Base-by-base conservation (phyloP, 2,113 vertebrate genomes). In the Embiotoca jacksoni region DNA sequence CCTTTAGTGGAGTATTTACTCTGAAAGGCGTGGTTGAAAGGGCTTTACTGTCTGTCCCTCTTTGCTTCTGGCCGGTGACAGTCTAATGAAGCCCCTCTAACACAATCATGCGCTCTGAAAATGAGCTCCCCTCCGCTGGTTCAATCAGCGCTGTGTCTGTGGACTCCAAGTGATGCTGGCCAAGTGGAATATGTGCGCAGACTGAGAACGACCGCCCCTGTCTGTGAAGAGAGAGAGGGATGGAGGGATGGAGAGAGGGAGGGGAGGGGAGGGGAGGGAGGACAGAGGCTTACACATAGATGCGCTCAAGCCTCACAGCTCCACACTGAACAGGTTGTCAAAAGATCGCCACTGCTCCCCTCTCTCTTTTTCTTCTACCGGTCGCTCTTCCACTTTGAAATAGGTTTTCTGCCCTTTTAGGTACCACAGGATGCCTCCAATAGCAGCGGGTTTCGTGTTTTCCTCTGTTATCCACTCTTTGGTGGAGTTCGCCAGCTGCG, bases 141-240 rank as follows among this genome's bases (percentile, higher is more conserved):
- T 92, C 90, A 93, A 87, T 87, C 88, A 89, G 86, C 73, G 71
- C 88, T 88, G 86, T 91, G 90, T 93, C 91, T 89, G 92, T 83
- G 89, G 91, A 85, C 87, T 91, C 87, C 88, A 80, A 82, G 90
- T 88, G 84, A 87, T 73, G 86, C 82, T 82, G 88, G 92, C 84
- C 93, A 89, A 92, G 87, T 81, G 73, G 80, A 88, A 91, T 79
- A 87, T 90, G 94, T 91, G 94, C 88, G 89, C 92, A 84, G 92
- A 94, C 92, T 93, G 92, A 93, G 92, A 93, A 94, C 91, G 92
- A 93, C 88, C 90, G 92, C 90, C 91, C 90, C 85, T 91, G 89
- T 89, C 85, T 92, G 82, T 73, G 83, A n/a, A 63, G 54, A 67
- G 76, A 71, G 86, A 80, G 89, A 57, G 84, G 63, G 80, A 6